phyloP scores from a whole-genome alignment of 1,140 invertebrate species.

The Drosophila azteca region DNA sequence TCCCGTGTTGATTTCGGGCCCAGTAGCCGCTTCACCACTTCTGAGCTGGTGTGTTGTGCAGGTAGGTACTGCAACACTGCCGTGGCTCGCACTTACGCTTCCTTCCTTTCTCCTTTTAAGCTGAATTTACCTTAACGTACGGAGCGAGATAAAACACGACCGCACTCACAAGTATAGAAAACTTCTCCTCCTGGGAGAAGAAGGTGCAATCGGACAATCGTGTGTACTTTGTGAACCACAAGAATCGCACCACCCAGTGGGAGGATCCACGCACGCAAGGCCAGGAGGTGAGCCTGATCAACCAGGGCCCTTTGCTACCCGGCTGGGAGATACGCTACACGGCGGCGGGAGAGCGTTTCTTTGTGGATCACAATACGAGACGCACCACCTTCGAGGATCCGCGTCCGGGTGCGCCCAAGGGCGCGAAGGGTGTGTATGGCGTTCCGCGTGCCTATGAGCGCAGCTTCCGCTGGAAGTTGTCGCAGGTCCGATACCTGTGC shows the following conservation, averaged over 20 bases:
- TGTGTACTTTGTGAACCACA: constrained; percentile 99
- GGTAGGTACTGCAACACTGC: too few species aligned
- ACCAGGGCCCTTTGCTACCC: constrained; percentile 95
- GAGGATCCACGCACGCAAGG: constrained; percentile 98
- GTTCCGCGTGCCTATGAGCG: constrained; percentile 97
- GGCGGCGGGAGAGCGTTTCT: constrained; percentile 96
- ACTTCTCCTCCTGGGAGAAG: too few species aligned
- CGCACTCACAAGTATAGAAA: too few species aligned
- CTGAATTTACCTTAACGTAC: too few species aligned
- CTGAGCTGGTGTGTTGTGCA: too few species aligned
- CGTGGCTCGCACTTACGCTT: too few species aligned
- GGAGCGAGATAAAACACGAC: too few species aligned
- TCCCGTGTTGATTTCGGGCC: too few species aligned
- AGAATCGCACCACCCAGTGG: constrained; percentile 99
- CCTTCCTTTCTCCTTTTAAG: too few species aligned
- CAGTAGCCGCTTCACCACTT: too few species aligned
- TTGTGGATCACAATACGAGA: constrained; percentile 99
- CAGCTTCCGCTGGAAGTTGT: constrained; percentile 99
- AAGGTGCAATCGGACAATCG: constrained; percentile 96
- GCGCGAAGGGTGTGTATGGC: constrained; percentile 96
- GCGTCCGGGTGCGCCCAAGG: constrained; percentile 94
- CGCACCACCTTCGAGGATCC: constrained; percentile 99
- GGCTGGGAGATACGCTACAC: constrained; percentile 99
- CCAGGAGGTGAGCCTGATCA: constrained; percentile 89
- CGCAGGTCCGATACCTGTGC: constrained; percentile 99